Evolutionary conservation across 2,888 invertebrate genomes (phyloP).

Genomic region (Cephus rjabovi): DNA sequence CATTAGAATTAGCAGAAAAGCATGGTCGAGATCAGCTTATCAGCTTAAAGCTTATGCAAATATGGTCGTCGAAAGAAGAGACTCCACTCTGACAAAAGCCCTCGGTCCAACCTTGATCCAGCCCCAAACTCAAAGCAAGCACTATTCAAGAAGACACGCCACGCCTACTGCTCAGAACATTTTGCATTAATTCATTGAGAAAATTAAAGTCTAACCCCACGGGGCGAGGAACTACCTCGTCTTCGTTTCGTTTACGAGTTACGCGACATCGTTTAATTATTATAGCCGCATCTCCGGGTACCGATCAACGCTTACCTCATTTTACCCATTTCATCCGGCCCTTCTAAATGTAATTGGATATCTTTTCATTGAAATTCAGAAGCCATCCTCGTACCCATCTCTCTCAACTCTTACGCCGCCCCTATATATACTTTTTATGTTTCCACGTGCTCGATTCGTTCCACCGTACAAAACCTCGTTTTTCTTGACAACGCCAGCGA

Average conservation of each 20-base stretch:
- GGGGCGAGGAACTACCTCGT: conserved; percentile 10
- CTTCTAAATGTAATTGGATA: conserved; percentile 31
- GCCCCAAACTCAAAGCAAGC: neutral
- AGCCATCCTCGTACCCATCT: conserved; percentile 17
- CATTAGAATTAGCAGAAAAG: conserved; percentile 21
- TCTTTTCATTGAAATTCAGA: conserved; percentile 33
- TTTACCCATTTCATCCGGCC: conserved; percentile 7
- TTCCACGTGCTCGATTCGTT: neutral
- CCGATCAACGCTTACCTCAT: conserved; percentile 19
- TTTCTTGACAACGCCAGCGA: neutral
- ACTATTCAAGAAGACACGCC: neutral
- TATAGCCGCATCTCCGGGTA: conserved; percentile 16
- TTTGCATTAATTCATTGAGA: neutral
- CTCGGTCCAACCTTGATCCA: neutral
- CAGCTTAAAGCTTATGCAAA: conserved; percentile 42
- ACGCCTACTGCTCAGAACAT: neutral
- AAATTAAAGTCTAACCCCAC: neutral
- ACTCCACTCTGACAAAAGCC: neutral
- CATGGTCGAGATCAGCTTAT: conserved; percentile 38
- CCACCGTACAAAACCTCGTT: neutral
- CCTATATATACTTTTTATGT: neutral
- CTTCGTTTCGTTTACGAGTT: neutral
- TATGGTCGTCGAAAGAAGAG: conserved; percentile 29
- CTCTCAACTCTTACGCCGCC: neutral
- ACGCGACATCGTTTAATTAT: conserved; percentile 18